Conservation (phyloP, 2,888 invertebrate genomes). For the Pheosia tremula region DNA sequence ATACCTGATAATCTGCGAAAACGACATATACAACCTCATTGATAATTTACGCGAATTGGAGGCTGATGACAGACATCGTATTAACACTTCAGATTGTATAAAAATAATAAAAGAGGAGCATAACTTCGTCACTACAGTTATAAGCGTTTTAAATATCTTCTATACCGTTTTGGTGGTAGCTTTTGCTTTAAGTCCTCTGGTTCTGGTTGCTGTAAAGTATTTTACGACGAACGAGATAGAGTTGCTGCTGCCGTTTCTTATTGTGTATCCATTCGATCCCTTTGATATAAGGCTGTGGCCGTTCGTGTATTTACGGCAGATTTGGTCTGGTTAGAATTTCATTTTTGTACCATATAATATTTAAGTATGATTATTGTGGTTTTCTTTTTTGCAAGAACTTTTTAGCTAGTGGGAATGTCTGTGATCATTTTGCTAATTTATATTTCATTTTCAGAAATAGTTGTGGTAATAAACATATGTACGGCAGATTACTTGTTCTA, state of each 20-base stretch:
- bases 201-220: slow-evolving; percentile 51
- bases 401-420: too few species aligned
- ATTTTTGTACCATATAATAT: too few species aligned
- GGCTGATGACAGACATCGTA: slow-evolving; percentile 22
- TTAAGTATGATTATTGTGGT: too few species aligned
- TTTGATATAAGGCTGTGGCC: slow-evolving; percentile 57
- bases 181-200: slow-evolving; percentile 50
- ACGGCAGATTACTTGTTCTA: slow-evolving; percentile 56
- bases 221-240: slow-evolving; percentile 45
- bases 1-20: slow-evolving; percentile 38
- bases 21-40: slow-evolving; percentile 38
- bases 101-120: slow-evolving; percentile 43
- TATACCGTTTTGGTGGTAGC: slow-evolving; percentile 40
- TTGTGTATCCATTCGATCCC: slow-evolving; percentile 64
- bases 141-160: slow-evolving; percentile 47
- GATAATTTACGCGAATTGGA: slow-evolving; percentile 44
- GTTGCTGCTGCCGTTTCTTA: slow-evolving; percentile 53
- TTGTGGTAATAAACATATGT: slow-evolving; percentile 42
- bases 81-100: slow-evolving; percentile 27
- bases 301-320: slow-evolving; percentile 57
- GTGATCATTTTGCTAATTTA: slow-evolving; percentile 3
- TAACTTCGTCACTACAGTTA: slow-evolving; percentile 45
- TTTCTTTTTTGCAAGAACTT: too few species aligned
- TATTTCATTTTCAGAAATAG: slow-evolving; percentile 39
- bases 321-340: slow-evolving; percentile 58